These are phyloP conservation scores for Trichogramma evanescens DNA, from an alignment of 2,888 invertebrate genomes.

Conservation along the genomic window DNA sequence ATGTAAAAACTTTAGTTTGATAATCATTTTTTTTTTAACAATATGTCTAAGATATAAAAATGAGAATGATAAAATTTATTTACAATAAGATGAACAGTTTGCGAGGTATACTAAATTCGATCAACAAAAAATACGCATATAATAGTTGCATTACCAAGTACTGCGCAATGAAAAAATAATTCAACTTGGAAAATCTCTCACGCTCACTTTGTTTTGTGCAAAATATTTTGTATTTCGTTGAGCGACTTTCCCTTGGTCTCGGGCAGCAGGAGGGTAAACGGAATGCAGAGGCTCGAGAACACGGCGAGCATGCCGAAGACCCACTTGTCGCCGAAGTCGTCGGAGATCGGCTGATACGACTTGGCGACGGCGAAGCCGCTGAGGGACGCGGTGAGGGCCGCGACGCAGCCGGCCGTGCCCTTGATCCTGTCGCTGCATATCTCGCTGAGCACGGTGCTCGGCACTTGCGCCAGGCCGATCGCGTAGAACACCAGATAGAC, in stretches of 20 bases:
- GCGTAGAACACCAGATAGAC: slow-evolving; percentile 17
- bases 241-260: slow-evolving; percentile 40
- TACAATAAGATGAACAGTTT: too few species aligned
- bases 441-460: slow-evolving; percentile 24
- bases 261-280: slow-evolving; percentile 24
- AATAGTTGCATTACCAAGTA: too few species aligned
- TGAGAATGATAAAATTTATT: too few species aligned
- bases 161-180: too few species aligned
- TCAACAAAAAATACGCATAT: too few species aligned
- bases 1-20: too few species aligned
- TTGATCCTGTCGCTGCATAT: slow-evolving; percentile 25
- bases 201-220: too few species aligned
- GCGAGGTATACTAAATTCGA: too few species aligned
- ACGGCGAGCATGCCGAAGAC: slow-evolving; percentile 10
- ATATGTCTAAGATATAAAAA: too few species aligned
- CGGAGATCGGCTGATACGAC: slow-evolving; percentile 21
- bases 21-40: too few species aligned
- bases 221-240: slow-evolving; percentile 34
- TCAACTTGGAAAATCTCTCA: too few species aligned
- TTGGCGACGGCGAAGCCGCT: slow-evolving; percentile 20
- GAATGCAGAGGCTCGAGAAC: neutral
- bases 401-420: slow-evolving; percentile 21
- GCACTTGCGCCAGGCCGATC: slow-evolving; percentile 20
- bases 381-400: slow-evolving; percentile 16
- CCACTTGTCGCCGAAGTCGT: slow-evolving; percentile 17